A percentile compares a stretch with the other conserved stretches of the same genome.
phyloP scores from a whole-genome alignment of 1,140 invertebrate genomes.

The Asobara japonica region DNA sequence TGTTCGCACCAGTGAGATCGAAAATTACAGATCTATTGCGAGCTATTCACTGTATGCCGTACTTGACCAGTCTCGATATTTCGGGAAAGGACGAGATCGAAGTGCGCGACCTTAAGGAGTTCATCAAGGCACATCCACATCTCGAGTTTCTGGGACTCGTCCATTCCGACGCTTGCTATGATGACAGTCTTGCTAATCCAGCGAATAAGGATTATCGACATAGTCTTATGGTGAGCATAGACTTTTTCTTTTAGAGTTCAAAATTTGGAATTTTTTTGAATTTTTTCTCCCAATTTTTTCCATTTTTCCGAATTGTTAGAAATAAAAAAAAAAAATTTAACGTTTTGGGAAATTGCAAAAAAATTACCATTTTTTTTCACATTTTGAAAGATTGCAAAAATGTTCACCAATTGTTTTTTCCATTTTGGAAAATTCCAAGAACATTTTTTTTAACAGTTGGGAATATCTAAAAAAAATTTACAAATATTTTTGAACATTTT shows the following conservation, averaged over 20 bases:
- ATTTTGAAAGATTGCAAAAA: no score
- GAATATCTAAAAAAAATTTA: no score
- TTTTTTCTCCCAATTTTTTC: no score
- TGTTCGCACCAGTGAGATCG: conserved; percentile 60
- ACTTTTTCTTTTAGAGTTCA: no score
- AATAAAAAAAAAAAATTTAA: no score
- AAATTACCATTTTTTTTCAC: no score
- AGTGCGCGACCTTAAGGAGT: conserved; percentile 65
- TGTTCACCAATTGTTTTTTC: background rate
- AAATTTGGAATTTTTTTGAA: no score
- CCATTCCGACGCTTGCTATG: conserved; percentile 71
- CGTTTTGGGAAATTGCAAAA: no score
- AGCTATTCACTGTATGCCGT: conserved; percentile 67
- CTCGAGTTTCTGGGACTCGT: conserved; percentile 74
- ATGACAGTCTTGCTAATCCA: conserved; percentile 69
- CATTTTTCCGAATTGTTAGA: no score
- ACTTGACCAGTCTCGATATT: conserved; percentile 75
- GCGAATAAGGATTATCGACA: conserved; percentile 61
- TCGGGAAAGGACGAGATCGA: conserved; percentile 73
- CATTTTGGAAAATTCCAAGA: no score
- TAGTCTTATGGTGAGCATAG: conserved; percentile 61
- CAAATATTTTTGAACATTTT: no score
- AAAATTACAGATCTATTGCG: conserved; percentile 67
- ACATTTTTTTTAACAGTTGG: no score
- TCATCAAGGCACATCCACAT: conserved; percentile 65